Percentiles rank a stretch among this genome's conserved stretches.
These are phyloP conservation scores for Peromyscus eremicus DNA, from an alignment of 2,797 vertebrate genomes.

Conservation along the genomic window DNA sequence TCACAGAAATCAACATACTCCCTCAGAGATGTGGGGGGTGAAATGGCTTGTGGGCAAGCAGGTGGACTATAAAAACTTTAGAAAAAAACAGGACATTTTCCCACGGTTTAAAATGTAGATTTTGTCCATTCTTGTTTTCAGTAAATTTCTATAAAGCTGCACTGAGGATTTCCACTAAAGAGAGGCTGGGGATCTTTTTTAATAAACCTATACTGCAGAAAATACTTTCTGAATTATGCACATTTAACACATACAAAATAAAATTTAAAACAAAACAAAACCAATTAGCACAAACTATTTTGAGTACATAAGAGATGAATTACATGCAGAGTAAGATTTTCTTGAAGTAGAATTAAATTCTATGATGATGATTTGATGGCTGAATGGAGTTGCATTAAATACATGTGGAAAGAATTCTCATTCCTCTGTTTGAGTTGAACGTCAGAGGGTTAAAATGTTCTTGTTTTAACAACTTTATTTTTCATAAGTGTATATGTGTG, in stretches of 20 bases:
- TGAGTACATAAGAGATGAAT: not conserved
- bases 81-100: conserved; percentile 54
- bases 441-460: not conserved
- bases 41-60: not conserved
- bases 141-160: conserved; percentile 56
- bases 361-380: not conserved
- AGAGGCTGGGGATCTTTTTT: conserved; percentile 75
- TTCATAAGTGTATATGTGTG: not conserved
- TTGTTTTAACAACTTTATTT: not conserved
- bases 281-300: not conserved
- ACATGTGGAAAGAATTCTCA: not conserved
- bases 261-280: conserved; percentile 64
- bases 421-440: conserved; percentile 40
- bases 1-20: not conserved
- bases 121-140: conserved; percentile 31
- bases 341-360: not conserved
- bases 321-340: conserved; percentile 17
- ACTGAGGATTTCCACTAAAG: conserved; percentile 61
- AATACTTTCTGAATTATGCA: conserved; percentile 73
- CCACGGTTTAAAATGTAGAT: conserved; percentile 69
- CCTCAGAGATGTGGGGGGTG: not conserved
- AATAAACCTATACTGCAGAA: conserved; percentile 54
- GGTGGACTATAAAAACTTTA: not conserved
- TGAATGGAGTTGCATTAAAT: not conserved
- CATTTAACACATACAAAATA: conserved; percentile 35